Base-by-base conservation (phyloP, 1,140 invertebrate species). In the Leptinotarsa texana region DNA sequence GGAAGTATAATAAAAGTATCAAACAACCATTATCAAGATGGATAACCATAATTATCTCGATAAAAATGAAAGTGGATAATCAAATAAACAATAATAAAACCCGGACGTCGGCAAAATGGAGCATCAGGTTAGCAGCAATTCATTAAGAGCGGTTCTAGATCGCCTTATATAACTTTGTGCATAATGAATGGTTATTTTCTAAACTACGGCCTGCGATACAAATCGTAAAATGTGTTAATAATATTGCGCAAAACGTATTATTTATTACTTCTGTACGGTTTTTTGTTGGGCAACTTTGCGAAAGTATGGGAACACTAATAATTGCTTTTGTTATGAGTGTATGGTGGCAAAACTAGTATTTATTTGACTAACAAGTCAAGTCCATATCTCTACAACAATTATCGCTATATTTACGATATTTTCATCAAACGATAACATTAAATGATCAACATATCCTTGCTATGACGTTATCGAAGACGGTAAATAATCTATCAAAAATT, bases 121-220 rank as follows among this genome's bases (percentile, higher is more conserved):
- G 51, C 51, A 57, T 57, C 51, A 57, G 51, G 51, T 57, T 57
- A 57, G 51, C 51, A 57, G n/a, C 33, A 18, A n/a, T 57, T 57
- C 17, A 42, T 42, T 42, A 42, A 42, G 33, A 42, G 8, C 33
- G 33, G 33, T 57, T 57, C 51, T 57, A 57, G 17, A 57, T 57
- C n/a, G n/a, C n/a, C 51, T 57, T 57, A 57, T 57, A 57, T 57
- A 57, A 57, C n/a, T 57, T 42, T n/a, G 51, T 57, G 51, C n/a
- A 5, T 57, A 18, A 57, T 57, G n/a, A 57, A 57, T 57, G n/a
- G n/a, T 18, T 17, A 57, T 57, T 57, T 18, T 57, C 15, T 57
- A 18, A 57, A 57, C n/a, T 57, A 57, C 51, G n/a, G 51, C 6
- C 15, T 17, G 15, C n/a, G 51, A 15, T 57, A 57, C 51, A 57